Evolutionary conservation across 2,888 invertebrate genomes (phyloP), one percentile per base, ranked within the genome.

Genomic region (Linnaemya vulpina): DNA sequence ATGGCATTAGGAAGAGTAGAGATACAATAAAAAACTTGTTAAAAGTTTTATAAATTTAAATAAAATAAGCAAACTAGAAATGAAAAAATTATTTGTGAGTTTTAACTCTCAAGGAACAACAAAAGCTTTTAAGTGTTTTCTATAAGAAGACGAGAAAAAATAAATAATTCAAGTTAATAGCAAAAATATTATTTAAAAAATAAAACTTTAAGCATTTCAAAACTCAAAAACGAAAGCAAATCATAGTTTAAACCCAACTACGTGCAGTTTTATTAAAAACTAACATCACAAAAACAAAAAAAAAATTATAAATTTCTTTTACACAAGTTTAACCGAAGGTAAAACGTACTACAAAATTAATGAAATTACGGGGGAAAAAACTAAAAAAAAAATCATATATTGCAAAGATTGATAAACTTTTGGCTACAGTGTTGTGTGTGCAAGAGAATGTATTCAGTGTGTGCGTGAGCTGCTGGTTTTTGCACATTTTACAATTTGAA

Each of bases 211-310:
- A 73, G n/a, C n/a, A 58, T 76, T 71, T 51, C 13, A 17, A 49
- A 68, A 68, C 40, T 13, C 9, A 46, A 49, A 63, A 62, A 17
- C n/a, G 35, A 13, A 75, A 60, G 17, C 53, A 46, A 75, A 70
- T 53, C 53, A 46, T 74, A 35, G 9, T 68, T 74, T 53, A 68
- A 68, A 68, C 53, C n/a, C 20, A 55, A 68, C 60, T 68, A 75
- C 60, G 75, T 81, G 75, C 53, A 83, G 20, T 68, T 81, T 74
- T 68, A 75, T 62, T 63, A 68, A 74, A 67, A 65, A 46, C 60
- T 22, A 9, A 46, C 8, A n/a, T 51, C 10, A 55, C 10, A 49
- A 46, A 62, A 58, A 53, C 38, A 25, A 46, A 65, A 38, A 55
- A 60, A 68, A 17, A 75, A 46, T 11, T 40, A 65, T 65, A 73